phyloP scores from a whole-genome alignment of 2,113 vertebrate genomes.

The Eudyptes chrysolophus region DNA sequence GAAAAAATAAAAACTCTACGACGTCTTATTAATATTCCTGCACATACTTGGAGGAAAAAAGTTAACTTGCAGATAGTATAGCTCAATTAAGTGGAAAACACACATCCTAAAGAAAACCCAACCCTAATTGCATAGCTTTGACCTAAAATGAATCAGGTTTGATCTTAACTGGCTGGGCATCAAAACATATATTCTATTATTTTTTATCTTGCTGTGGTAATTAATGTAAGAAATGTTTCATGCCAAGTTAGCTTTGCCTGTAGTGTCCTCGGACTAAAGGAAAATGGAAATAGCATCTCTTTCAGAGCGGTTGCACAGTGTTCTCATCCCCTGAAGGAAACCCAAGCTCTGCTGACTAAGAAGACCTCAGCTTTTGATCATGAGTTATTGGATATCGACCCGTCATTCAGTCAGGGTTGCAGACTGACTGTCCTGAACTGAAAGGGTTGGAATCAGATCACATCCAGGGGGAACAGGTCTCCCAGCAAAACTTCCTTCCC shows the following conservation, averaged over 20 bases:
- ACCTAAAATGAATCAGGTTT: constrained; percentile 57
- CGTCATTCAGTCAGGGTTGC: constrained; percentile 65
- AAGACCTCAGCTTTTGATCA: constrained; percentile 74
- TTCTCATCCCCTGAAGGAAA: constrained; percentile 71
- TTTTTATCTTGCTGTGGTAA: constrained; percentile 69
- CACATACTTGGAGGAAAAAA: constrained; percentile 7
- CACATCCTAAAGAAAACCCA: not conserved
- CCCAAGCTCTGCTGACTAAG: constrained; percentile 71
- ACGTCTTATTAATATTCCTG: constrained; percentile 43
- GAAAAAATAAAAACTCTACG: not conserved
- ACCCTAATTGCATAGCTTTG: not conserved
- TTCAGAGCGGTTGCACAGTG: constrained; percentile 34
- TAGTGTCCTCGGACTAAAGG: constrained; percentile 71
- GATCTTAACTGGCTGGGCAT: constrained; percentile 22
- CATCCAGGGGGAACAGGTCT: constrained; percentile 24
- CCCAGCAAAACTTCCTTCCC: constrained; percentile 40
- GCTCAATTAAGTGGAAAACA: constrained; percentile 64
- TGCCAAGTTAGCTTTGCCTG: constrained; percentile 42
- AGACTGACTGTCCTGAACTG: constrained; percentile 57
- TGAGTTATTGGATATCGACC: constrained; percentile 74
- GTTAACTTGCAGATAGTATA: constrained; percentile 53
- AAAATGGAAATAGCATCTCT: constrained; percentile 58
- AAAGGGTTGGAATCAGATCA: constrained; percentile 52
- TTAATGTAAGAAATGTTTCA: constrained; percentile 66
- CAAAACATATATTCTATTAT: constrained; percentile 14